These are phyloP conservation scores for Anguilla anguilla DNA, from an alignment of 2,797 vertebrate species.

Conservation along the genomic window DNA sequence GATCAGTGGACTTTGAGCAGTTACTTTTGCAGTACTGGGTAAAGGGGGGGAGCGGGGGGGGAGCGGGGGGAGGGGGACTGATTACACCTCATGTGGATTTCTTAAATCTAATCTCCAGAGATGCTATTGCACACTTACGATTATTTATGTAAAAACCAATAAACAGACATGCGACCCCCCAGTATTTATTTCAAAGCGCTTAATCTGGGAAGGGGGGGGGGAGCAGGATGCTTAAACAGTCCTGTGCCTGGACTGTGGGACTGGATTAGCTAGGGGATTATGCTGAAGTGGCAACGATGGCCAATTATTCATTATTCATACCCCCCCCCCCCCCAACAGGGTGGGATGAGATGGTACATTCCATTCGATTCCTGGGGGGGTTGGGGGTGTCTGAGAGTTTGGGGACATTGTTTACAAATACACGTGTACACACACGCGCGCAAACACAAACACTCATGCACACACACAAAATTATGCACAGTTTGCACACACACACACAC, in stretches of 20 bases:
- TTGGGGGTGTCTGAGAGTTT: not conserved
- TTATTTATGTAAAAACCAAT: conserved; percentile 28
- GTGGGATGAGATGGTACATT: not conserved
- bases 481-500: no score
- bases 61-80: no score
- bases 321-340: not conserved
- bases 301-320: conserved; percentile 28
- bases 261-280: conserved; percentile 26
- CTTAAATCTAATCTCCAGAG: conserved; percentile 23
- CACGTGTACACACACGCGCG: not conserved
- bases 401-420: conserved; percentile 10
- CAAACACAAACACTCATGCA: not conserved
- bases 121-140: conserved; percentile 19
- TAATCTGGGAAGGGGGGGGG: conserved; percentile 50
- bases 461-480: not conserved
- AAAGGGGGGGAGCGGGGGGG: not conserved
- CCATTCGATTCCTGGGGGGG: conserved; percentile 45
- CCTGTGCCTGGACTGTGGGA: conserved; percentile 21
- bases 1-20: not conserved
- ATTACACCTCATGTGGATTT: conserved; percentile 28
- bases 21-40: not conserved
- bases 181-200: conserved; percentile 20
- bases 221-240: not conserved
- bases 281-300: conserved; percentile 13
- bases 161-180: conserved; percentile 5